phyloP scores from a whole-genome alignment of 2,113 vertebrate genomes.

The Onychostruthus taczanowskii region DNA sequence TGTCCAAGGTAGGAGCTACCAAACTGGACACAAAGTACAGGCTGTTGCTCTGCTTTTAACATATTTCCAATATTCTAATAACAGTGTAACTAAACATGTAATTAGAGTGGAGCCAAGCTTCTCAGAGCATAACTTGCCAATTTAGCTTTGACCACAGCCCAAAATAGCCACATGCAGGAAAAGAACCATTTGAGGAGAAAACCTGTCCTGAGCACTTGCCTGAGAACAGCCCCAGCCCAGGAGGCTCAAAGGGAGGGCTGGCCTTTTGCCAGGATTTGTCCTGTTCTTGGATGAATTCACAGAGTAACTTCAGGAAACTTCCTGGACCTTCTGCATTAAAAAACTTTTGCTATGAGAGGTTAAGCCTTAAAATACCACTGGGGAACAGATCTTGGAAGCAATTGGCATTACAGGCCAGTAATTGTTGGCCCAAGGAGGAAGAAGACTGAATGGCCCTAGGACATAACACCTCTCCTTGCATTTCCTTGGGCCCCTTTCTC shows the following conservation, averaged over 20 bases:
- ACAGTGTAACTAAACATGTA: neutral
- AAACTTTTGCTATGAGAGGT: neutral
- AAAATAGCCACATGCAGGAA: neutral
- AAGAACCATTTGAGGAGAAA: neutral
- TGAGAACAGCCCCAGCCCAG: neutral
- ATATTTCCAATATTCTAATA: neutral
- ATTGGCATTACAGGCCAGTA: neutral
- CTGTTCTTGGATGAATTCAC: neutral
- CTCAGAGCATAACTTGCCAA: neutral
- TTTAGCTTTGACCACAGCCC: neutral
- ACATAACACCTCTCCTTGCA: neutral
- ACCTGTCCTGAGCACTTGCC: neutral
- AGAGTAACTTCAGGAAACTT: neutral
- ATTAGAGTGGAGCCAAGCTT: neutral
- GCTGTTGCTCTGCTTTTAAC: neutral
- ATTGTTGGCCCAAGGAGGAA: neutral
- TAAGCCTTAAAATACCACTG: neutral
- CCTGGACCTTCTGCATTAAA: neutral
- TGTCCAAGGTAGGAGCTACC: neutral
- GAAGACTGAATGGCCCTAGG: neutral
- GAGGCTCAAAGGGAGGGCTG: neutral
- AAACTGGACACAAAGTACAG: neutral
- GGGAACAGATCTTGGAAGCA: neutral
- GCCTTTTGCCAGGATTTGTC: slow-evolving; percentile 9
- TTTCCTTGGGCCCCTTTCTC: slow-evolving; percentile 17